Conservation (phyloP, 1,140 invertebrate species). For the Dinoponera quadriceps region DNA sequence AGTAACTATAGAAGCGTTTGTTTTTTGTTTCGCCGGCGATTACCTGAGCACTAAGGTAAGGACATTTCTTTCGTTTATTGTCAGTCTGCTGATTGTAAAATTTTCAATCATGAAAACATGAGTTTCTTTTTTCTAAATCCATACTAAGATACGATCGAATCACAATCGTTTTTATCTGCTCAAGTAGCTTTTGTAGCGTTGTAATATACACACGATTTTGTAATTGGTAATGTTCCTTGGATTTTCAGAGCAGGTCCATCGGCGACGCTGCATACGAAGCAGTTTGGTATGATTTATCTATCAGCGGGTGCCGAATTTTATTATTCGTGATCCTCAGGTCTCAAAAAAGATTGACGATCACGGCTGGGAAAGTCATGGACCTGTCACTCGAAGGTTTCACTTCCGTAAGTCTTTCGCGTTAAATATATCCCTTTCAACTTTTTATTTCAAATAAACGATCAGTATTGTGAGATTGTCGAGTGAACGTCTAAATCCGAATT, state of each 20-base stretch:
- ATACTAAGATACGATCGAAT: background rate
- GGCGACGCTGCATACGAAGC: constrained; percentile 34
- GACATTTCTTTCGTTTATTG: background rate
- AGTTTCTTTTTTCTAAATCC: background rate
- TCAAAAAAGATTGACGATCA: constrained; percentile 61
- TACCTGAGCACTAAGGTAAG: constrained; percentile 48
- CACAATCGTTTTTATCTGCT: background rate
- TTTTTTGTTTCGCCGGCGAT: constrained; percentile 60
- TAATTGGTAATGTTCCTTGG: background rate
- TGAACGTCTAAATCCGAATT: background rate
- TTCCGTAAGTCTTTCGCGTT: constrained; percentile 43
- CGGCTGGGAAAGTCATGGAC: constrained; percentile 59
- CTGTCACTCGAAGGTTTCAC: constrained; percentile 59
- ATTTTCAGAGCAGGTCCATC: constrained; percentile 54
- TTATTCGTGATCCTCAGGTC: constrained; percentile 64
- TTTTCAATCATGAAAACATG: background rate
- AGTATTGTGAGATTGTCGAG: background rate
- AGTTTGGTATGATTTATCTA: constrained; percentile 55
- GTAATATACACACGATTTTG: background rate
- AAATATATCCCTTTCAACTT: background rate
- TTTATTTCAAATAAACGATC: background rate
- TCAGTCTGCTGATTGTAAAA: background rate
- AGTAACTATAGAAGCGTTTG: constrained; percentile 47
- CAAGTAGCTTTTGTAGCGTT: background rate
- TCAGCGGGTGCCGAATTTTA: constrained; percentile 33